phyloP scores from a whole-genome alignment of 2,113 vertebrate species.

The Brachionichthys hirsutus region DNA sequence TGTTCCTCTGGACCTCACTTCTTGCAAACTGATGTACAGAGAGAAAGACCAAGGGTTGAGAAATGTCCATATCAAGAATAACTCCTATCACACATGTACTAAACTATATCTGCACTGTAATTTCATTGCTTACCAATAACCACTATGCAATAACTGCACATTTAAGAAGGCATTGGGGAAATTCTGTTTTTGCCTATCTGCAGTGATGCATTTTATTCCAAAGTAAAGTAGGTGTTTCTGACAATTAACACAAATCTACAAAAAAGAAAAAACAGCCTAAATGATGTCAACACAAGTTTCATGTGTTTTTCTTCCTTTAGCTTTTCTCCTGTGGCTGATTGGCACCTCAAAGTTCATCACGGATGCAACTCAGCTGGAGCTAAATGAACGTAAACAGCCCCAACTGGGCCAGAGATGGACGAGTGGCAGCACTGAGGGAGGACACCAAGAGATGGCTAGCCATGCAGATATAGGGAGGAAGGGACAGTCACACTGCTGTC shows the following conservation, averaged over 20 bases:
- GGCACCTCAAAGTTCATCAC: slow-evolving; percentile 41
- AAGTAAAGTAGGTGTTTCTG: too few relatives aligned
- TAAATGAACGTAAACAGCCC: slow-evolving; percentile 68
- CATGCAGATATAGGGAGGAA: too few relatives aligned
- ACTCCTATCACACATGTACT: slow-evolving; percentile 60
- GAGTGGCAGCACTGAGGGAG: slow-evolving; percentile 6
- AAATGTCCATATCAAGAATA: slow-evolving; percentile 60
- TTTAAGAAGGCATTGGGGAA: slow-evolving; percentile 27
- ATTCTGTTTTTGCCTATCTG: slow-evolving; percentile 13
- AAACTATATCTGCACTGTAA: slow-evolving; percentile 52
- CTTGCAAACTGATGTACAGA: slow-evolving; percentile 43
- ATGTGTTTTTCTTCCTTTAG: slow-evolving; percentile 17
- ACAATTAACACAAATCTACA: too few relatives aligned
- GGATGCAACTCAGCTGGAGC: slow-evolving; percentile 52
- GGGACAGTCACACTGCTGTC: too few relatives aligned
- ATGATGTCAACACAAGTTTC: slow-evolving; percentile 20
- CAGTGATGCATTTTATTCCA: background rate
- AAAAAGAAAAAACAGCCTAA: background rate
- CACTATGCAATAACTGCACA: slow-evolving; percentile 50
- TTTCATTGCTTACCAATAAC: slow-evolving; percentile 53
- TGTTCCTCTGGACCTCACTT: slow-evolving; percentile 49
- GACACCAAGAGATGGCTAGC: too few relatives aligned
- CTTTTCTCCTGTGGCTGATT: slow-evolving; percentile 40
- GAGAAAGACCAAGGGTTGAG: slow-evolving; percentile 39
- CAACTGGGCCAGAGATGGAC: slow-evolving; percentile 57